A percentile compares a stretch with the other conserved stretches of the same genome.
phyloP scores from a whole-genome alignment of 2,888 invertebrate genomes.

The Diplazon laetatorius region DNA sequence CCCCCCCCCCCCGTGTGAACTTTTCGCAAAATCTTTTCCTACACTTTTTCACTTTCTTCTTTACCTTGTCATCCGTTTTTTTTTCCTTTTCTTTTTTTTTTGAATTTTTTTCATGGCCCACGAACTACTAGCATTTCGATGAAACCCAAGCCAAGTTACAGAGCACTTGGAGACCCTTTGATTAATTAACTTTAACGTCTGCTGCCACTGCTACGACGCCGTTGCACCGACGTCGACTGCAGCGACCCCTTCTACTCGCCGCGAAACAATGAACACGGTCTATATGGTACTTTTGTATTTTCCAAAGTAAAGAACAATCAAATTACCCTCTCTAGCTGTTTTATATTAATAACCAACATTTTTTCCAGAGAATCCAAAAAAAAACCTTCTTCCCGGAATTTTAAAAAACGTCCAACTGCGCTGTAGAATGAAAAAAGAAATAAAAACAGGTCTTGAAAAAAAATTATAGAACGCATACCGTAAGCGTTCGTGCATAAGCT shows the following conservation, averaged over 20 bases:
- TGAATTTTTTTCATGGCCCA: not conserved
- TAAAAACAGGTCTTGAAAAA: too few species aligned
- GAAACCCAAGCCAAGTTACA: conserved; percentile 21
- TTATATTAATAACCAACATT: not conserved
- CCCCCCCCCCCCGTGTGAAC: not conserved
- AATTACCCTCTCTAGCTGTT: not conserved
- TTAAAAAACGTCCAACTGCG: too few species aligned
- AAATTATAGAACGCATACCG: too few species aligned
- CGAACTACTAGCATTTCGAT: conserved; percentile 25
- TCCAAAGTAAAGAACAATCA: not conserved
- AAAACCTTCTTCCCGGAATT: not conserved
- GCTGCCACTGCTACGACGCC: not conserved
- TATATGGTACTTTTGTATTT: not conserved
- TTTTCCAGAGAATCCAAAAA: not conserved
- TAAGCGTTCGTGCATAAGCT: too few species aligned
- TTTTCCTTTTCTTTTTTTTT: not conserved
- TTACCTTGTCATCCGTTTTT: conserved; percentile 12
- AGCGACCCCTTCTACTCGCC: not conserved
- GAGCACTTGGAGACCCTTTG: conserved; percentile 23
- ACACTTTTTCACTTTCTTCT: not conserved
- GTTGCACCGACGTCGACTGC: not conserved
- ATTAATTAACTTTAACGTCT: conserved; percentile 52
- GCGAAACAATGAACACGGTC: conserved; percentile 14
- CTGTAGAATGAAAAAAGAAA: too few species aligned
- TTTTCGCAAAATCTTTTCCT: conserved; percentile 13